phyloP scores from a whole-genome alignment of 2,888 invertebrate genomes.

The Eremobia ochroleuca region DNA sequence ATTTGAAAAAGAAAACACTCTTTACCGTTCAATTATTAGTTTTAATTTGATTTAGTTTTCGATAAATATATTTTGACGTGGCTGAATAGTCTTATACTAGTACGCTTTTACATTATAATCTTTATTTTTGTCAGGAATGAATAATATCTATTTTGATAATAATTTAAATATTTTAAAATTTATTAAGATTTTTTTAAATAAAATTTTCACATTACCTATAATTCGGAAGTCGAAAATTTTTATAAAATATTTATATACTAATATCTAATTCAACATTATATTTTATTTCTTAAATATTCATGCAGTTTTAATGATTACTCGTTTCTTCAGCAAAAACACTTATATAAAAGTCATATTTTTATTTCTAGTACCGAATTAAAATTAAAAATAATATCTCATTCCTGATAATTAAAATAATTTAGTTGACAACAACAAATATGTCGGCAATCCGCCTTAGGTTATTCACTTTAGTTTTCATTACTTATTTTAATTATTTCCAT shows the following conservation, averaged over 20 bases:
- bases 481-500: constrained; percentile 8
- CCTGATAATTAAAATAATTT: constrained; percentile 43
- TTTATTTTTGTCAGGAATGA: constrained; percentile 45
- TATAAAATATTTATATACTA: too few relatives aligned
- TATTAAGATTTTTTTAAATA: too few relatives aligned
- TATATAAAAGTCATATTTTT: background rate
- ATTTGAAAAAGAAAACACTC: constrained; percentile 74
- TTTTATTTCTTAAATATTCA: background rate
- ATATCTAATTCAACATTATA: background rate
- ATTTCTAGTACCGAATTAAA: background rate
- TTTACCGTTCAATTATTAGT: constrained; percentile 88
- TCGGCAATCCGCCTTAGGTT: constrained; percentile 82
- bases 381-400: constrained; percentile 12
- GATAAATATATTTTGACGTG: constrained; percentile 68
- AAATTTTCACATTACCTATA: too few relatives aligned
- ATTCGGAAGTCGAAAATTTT: background rate
- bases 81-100: constrained; percentile 69
- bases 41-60: constrained; percentile 72
- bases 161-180: background rate
- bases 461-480: constrained; percentile 37
- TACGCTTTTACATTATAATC: constrained; percentile 55
- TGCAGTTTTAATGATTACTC: background rate
- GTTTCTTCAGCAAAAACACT: background rate
- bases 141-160: background rate
- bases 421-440: constrained; percentile 59